A percentile compares a stretch with the other conserved stretches of the same genome.
phyloP scores from a whole-genome alignment of 2,797 vertebrate species.

The Rhabdophis nuchalis region DNA sequence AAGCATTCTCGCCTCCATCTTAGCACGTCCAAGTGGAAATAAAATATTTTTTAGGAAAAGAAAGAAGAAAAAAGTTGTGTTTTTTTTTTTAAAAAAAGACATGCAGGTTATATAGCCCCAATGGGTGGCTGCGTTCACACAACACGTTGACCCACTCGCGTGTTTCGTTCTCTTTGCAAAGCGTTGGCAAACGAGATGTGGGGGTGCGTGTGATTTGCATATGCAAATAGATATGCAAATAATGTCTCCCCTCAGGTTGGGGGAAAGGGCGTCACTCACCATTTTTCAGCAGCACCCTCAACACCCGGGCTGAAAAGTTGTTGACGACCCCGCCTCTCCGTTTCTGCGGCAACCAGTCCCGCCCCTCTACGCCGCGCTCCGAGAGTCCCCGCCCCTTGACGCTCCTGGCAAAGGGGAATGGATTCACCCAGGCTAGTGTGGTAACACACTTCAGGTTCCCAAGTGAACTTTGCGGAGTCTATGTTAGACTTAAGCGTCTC shows the following conservation, averaged over 20 bases:
- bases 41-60: background rate
- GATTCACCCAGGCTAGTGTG: background rate
- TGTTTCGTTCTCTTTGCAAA: background rate
- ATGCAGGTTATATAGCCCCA: background rate
- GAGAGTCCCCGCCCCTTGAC: background rate
- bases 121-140: background rate
- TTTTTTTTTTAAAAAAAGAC: background rate
- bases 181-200: background rate
- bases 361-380: background rate
- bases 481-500: no score
- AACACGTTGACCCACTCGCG: background rate
- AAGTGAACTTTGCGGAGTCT: background rate
- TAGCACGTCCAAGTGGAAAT: background rate
- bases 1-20: background rate
- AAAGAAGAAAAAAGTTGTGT: no score
- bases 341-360: background rate
- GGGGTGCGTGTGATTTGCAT: background rate
- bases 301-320: background rate
- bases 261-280: slow-evolving; percentile 14
- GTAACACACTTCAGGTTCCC: background rate
- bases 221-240: background rate
- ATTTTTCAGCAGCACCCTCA: background rate
- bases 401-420: background rate
- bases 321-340: background rate
- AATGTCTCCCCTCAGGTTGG: background rate